Evolutionary conservation across 2,113 vertebrate genomes (phyloP), one percentile per base, ranked within the genome.

Genomic region (Nanger granti): DNA sequence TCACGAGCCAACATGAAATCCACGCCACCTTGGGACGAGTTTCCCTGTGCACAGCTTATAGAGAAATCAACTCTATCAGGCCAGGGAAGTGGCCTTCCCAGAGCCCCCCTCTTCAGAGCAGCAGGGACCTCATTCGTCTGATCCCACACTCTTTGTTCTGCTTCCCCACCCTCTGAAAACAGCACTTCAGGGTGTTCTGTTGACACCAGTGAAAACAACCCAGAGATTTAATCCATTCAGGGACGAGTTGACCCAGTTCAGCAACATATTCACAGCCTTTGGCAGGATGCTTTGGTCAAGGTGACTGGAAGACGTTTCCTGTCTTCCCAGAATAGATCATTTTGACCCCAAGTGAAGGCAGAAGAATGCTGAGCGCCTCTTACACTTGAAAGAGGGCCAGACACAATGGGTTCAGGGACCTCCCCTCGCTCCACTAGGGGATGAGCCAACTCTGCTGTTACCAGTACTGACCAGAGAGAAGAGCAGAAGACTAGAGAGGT

Each of bases 11-110:
- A n/a, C 41, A 5, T 1, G 1, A 26, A 64, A 29, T 37, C 31
- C 17, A n/a, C 5, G 14, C 15, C 17, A 0, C 49, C 0, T 28
- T 17, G 8, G 24, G 24, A 3, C 26, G 14, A 31, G 26, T 13
- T 84, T 59, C 54, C 29, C 8, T 10, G 1, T 14, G 55, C 59
- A 29, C 28, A 2, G 13, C 60, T 69, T 12, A 29, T 5, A 66
- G 31, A 41, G 47, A 34, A 22, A 73, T 31, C 28, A 28, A 60
- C 44, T 52, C 22, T 92, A 3, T 80, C 3, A 7, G 22, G 31
- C 8, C 41, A 69, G 49, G 41, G 41, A 6, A 17, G 55, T 37
- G 9, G 29, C 55, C 49, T n/a, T 54, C 49, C 66, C 59, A 73
- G 20, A 12, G 54, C n/a, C 14, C 41, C 15, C 8, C 3, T 14